Conservation (phyloP, 1,140 invertebrate species). For the Chironomus striatipennis region DNA sequence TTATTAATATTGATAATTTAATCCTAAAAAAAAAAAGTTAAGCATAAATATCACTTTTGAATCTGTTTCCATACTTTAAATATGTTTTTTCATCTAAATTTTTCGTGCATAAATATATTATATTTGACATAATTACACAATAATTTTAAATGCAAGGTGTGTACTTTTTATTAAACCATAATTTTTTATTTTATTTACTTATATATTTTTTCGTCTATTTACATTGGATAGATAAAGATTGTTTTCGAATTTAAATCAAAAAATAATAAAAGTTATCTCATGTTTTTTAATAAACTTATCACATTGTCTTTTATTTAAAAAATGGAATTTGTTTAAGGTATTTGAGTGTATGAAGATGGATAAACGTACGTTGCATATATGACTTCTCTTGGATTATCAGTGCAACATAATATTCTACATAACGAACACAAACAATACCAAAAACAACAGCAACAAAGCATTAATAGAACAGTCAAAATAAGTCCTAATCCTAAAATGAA, state of each 20-base stretch:
- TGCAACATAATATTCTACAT: not conserved
- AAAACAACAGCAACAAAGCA: not conserved
- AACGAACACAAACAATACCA: slow-evolving; percentile 16
- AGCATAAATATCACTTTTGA: too few species aligned
- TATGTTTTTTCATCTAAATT: too few species aligned
- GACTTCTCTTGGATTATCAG: not conserved
- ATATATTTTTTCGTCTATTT: too few species aligned
- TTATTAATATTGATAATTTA: too few species aligned
- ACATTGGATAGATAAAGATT: too few species aligned
- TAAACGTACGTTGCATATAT: slow-evolving; percentile 2
- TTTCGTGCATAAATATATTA: too few species aligned
- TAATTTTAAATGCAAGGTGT: too few species aligned
- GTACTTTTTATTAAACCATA: too few species aligned
- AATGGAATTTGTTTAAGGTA: not conserved
- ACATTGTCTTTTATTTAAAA: not conserved
- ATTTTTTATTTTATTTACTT: too few species aligned
- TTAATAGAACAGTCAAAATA: not conserved
- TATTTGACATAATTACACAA: too few species aligned
- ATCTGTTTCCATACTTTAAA: too few species aligned
- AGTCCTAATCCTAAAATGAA: not conserved
- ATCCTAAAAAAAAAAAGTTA: too few species aligned
- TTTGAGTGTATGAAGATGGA: not conserved
- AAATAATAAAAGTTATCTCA: not conserved
- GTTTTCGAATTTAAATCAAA: not conserved
- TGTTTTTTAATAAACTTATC: not conserved